Percentiles rank a stretch among this genome's conserved stretches.
These are phyloP conservation scores for Rhea pennata DNA, from an alignment of 2,113 vertebrate genomes.

Conservation along the genomic window DNA sequence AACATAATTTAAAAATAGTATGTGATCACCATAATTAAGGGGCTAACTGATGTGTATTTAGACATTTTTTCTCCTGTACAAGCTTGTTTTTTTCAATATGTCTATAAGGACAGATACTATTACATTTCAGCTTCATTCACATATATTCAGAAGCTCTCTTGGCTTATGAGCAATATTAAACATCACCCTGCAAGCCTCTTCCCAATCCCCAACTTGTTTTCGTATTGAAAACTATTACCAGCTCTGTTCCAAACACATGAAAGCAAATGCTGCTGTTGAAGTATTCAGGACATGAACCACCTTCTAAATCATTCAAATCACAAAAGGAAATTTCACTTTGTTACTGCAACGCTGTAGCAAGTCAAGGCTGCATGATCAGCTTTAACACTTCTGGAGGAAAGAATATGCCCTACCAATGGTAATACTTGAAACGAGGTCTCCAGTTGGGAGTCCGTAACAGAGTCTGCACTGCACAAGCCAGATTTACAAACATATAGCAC, in stretches of 20 bases:
- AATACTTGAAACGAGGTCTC: constrained; percentile 96
- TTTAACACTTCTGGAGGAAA: constrained; percentile 33
- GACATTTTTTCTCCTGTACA: background rate
- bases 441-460: constrained; percentile 94
- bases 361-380: background rate
- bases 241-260: background rate
- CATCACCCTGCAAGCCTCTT: background rate
- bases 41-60: background rate
- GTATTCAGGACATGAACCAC: background rate
- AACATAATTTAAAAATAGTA: background rate
- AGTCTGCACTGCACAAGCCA: constrained; percentile 94
- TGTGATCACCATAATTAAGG: background rate
- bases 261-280: background rate
- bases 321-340: background rate
- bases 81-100: background rate
- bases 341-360: background rate
- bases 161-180: background rate
- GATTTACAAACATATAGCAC: constrained; percentile 97
- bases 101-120: background rate
- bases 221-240: background rate
- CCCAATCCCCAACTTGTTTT: background rate
- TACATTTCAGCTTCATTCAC: background rate
- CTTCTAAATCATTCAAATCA: background rate
- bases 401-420: constrained; percentile 87
- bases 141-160: background rate